Conservation (phyloP, 1,140 invertebrate genomes). For the Sycophila sp. region DNA sequence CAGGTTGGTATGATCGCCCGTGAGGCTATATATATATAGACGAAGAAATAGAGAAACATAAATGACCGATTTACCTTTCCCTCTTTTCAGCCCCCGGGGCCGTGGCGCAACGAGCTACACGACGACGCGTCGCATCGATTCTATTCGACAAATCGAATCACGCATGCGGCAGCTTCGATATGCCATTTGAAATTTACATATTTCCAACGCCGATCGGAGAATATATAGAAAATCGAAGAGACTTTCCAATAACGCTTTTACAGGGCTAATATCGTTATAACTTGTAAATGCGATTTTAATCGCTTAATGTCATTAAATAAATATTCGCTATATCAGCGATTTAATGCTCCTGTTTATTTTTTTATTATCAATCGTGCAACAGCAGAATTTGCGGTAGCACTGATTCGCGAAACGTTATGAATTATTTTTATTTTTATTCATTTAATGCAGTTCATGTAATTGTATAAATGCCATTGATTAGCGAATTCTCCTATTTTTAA, state of each 20-base stretch:
- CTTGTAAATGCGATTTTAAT: not conserved
- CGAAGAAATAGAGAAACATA: conserved; percentile 7
- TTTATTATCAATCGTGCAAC: too few relatives aligned
- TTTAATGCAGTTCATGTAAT: too few relatives aligned
- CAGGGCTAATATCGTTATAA: conserved; percentile 30
- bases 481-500: too few relatives aligned
- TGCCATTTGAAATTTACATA: conserved; percentile 27
- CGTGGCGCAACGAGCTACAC: not conserved
- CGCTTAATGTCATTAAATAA: not conserved
- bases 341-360: too few relatives aligned
- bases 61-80: conserved; percentile 27
- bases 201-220: not conserved
- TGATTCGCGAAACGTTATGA: too few relatives aligned
- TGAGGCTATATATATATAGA: not conserved
- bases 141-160: conserved; percentile 21
- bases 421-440: too few relatives aligned
- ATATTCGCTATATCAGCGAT: conserved; percentile 40
- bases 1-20: not conserved
- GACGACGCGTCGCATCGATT: conserved; percentile 14
- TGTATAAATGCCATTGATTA: too few relatives aligned
- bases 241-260: conserved; percentile 34
- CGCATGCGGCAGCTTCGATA: conserved; percentile 14
- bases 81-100: not conserved
- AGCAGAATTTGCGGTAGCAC: too few relatives aligned
- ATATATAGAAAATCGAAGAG: conserved; percentile 30